phyloP scores from a whole-genome alignment of 2,888 invertebrate species.

The Agapetus fuscipes region DNA sequence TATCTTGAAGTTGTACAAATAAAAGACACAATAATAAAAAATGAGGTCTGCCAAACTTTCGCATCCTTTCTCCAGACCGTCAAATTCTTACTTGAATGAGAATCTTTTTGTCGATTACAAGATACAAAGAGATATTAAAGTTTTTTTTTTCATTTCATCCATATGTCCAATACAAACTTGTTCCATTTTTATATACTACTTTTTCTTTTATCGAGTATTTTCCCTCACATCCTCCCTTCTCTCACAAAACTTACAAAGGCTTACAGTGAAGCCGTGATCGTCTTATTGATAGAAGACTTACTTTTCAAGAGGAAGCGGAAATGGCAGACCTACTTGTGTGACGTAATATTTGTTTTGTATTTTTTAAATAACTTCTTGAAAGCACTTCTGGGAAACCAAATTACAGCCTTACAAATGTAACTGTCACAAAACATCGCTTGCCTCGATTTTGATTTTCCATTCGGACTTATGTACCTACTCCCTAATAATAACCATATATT shows the following conservation, averaged over 20 bases:
- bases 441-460: too few relatives aligned
- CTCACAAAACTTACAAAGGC: not conserved
- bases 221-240: not conserved
- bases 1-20: not conserved
- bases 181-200: not conserved
- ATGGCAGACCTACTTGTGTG: not conserved
- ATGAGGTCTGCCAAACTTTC: not conserved
- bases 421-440: too few relatives aligned
- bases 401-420: too few relatives aligned
- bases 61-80: conserved; percentile 1
- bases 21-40: not conserved
- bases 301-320: not conserved
- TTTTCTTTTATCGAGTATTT: not conserved
- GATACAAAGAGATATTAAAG: not conserved
- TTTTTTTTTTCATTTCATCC: not conserved
- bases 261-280: not conserved
- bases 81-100: conserved; percentile 1
- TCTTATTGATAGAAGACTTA: not conserved
- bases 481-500: too few relatives aligned
- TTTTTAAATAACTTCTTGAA: not conserved
- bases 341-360: not conserved
- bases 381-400: not conserved
- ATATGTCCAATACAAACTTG: not conserved
- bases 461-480: too few relatives aligned
- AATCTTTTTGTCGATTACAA: not conserved